Conservation (phyloP, 2,888 invertebrate species). For the Oscheius sp. region DNA sequence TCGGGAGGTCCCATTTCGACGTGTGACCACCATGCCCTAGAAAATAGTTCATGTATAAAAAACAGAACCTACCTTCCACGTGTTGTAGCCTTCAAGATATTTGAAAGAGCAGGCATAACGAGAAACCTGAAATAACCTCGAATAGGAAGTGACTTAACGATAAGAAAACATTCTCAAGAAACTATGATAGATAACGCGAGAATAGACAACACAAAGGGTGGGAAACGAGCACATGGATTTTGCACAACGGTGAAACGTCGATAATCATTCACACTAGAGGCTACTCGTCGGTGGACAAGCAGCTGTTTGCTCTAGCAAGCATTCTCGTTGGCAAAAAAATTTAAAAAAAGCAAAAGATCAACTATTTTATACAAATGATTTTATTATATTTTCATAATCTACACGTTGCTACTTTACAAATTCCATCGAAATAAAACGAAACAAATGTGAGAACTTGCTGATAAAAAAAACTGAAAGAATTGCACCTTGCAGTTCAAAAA, state of each 20-base stretch:
- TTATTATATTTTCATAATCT: too few species aligned
- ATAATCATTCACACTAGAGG: neutral
- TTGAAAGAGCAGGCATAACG: slow-evolving; percentile 9
- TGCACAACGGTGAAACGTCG: neutral
- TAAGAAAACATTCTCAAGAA: neutral
- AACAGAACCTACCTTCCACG: slow-evolving; percentile 41
- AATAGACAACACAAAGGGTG: neutral
- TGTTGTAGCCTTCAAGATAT: slow-evolving; percentile 42
- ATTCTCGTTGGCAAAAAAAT: too few species aligned
- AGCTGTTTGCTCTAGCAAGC: slow-evolving; percentile 21
- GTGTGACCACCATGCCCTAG: slow-evolving; percentile 62
- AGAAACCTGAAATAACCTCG: neutral
- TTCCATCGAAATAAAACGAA: too few species aligned
- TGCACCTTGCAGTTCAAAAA: too few species aligned
- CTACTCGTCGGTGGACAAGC: slow-evolving; percentile 2
- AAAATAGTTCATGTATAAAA: neutral
- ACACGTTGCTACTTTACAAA: too few species aligned
- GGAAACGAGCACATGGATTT: neutral
- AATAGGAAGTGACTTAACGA: neutral
- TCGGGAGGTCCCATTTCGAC: slow-evolving; percentile 69
- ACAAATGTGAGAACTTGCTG: too few species aligned
- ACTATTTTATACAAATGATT: too few species aligned
- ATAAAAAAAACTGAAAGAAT: too few species aligned
- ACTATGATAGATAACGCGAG: slow-evolving; percentile 1
- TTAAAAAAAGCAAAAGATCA: too few species aligned